A percentile compares a stretch with the other conserved stretches of the same genome.
Conservation (phyloP, 1,140 invertebrate species). For the Hesperophylax magnus region DNA sequence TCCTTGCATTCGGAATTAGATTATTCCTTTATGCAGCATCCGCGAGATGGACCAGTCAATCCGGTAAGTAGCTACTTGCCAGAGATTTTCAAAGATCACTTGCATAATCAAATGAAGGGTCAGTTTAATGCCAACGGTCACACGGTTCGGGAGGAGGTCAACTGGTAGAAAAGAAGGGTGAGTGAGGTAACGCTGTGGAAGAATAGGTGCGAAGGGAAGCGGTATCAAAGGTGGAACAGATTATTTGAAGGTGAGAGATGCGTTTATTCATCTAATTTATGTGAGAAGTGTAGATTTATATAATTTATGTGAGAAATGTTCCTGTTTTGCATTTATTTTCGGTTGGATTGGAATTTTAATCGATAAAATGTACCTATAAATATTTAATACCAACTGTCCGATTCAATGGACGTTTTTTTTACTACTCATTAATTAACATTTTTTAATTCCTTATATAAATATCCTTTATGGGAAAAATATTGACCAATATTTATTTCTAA, state of each 20-base stretch:
- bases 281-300: constrained; percentile 25
- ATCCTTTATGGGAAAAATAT: too few species aligned
- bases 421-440: too few species aligned
- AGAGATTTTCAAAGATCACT: constrained; percentile 27
- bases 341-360: constrained; percentile 8
- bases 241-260: neutral
- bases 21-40: constrained; percentile 2
- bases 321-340: constrained; percentile 22
- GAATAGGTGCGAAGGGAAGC: constrained; percentile 29
- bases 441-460: too few species aligned
- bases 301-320: constrained; percentile 44
- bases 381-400: too few species aligned
- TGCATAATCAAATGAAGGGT: constrained; percentile 32
- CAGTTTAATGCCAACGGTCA: constrained; percentile 54
- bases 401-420: too few species aligned
- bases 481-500: too few species aligned
- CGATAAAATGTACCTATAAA: neutral
- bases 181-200: neutral
- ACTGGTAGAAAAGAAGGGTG: constrained; percentile 28
- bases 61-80: neutral
- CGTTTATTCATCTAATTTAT: constrained; percentile 36
- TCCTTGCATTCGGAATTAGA: constrained; percentile 9
- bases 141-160: constrained; percentile 45
- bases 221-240: constrained; percentile 35
- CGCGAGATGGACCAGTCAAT: constrained; percentile 14